Evolutionary conservation across 2,888 invertebrate species (phyloP).

Genomic region (Poecilobothrus nobilitatus): DNA sequence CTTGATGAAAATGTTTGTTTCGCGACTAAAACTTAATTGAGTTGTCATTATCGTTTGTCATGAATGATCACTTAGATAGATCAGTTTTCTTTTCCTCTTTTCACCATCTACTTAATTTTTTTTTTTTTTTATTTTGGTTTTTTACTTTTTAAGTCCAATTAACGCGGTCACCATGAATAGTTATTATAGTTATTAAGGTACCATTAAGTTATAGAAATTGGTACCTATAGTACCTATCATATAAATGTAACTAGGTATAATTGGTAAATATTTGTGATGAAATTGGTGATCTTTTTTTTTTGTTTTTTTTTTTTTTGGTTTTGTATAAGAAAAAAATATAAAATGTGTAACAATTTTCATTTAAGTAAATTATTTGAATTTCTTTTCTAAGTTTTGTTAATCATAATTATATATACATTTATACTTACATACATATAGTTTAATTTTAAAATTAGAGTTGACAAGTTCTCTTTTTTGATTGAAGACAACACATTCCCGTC

Average conservation of each 20-base stretch:
- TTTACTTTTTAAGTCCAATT: slow-evolving; percentile 1
- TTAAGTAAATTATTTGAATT: neutral
- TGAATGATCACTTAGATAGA: slow-evolving; percentile 6
- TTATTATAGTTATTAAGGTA: neutral
- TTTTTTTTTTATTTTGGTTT: neutral
- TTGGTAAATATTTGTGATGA: slow-evolving; percentile 6
- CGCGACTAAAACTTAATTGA: slow-evolving; percentile 3
- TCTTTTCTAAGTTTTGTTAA: neutral
- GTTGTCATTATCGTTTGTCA: slow-evolving; percentile 6
- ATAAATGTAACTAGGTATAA: neutral
- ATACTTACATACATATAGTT: neutral
- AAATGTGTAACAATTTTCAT: neutral
- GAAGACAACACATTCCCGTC: too few relatives aligned
- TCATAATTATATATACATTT: neutral
- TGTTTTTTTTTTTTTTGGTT: neutral
- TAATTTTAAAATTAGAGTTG: neutral
- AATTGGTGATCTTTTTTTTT: neutral
- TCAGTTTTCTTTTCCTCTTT: neutral
- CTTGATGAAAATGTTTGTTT: slow-evolving; percentile 2
- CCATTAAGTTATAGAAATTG: neutral
- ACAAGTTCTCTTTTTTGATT: too few relatives aligned
- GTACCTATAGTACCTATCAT: neutral
- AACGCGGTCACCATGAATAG: slow-evolving; percentile 2
- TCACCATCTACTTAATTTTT: neutral
- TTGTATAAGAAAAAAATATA: neutral